Conservation (phyloP, 2,888 invertebrate genomes). For the Caenorhabditis drosophilae region DNA sequence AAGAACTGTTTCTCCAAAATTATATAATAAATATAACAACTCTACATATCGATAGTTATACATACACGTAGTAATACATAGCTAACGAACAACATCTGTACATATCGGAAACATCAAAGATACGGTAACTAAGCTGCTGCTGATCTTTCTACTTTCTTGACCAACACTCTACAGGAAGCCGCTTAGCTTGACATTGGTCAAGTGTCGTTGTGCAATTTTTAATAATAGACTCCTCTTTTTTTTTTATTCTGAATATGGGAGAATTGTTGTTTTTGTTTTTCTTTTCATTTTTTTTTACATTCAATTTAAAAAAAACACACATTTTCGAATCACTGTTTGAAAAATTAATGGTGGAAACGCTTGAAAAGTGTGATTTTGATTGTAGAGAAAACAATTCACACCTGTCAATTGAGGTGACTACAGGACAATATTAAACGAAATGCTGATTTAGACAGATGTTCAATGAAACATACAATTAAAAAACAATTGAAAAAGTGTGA, state of each 20-base stretch:
- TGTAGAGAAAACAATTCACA: constrained; percentile 28
- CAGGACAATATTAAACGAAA: constrained; percentile 29
- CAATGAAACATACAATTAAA: constrained; percentile 33
- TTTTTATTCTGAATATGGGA: background rate
- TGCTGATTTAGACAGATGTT: constrained; percentile 27
- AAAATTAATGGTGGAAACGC: background rate
- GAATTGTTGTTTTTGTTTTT: background rate
- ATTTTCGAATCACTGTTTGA: background rate
- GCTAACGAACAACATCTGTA: too few relatives aligned
- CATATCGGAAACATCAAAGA: background rate
- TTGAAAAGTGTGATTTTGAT: too few relatives aligned
- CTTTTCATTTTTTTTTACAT: background rate
- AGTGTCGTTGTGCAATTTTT: constrained; percentile 31
- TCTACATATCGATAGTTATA: too few relatives aligned
- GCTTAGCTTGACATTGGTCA: constrained; percentile 25
- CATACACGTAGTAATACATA: too few relatives aligned
- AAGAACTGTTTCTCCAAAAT: too few relatives aligned
- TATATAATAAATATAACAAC: too few relatives aligned
- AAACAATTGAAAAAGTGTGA: too few relatives aligned
- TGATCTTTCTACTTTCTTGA: background rate
- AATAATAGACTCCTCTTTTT: constrained; percentile 1
- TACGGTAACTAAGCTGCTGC: background rate
- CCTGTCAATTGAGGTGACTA: constrained; percentile 18
- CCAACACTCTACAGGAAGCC: constrained; percentile 17
- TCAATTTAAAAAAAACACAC: background rate